These are phyloP conservation scores for Vicugna pacos DNA, from an alignment of 2,113 vertebrate genomes.

Conservation along the genomic window DNA sequence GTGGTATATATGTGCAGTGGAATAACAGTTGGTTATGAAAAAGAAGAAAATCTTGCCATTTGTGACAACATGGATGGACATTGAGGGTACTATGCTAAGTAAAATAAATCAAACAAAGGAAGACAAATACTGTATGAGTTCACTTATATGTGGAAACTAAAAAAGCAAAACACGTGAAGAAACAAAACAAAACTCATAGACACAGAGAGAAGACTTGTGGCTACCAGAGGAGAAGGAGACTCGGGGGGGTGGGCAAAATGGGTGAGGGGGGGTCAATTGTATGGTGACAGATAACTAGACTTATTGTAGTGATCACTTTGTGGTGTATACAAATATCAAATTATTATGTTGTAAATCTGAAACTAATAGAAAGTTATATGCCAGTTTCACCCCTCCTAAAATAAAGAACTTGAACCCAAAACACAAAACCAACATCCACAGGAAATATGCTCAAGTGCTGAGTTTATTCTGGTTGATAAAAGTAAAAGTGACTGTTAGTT, in stretches of 20 bases:
- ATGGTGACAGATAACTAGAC: background rate
- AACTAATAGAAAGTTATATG: background rate
- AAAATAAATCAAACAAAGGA: background rate
- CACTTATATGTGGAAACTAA: background rate
- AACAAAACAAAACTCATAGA: background rate
- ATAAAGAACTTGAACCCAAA: background rate
- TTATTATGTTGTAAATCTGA: background rate
- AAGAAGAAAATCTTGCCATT: background rate
- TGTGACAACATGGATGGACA: background rate
- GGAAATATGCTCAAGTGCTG: background rate
- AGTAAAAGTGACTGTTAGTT: slow-evolving; percentile 49
- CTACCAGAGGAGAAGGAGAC: background rate
- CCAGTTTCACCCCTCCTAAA: background rate
- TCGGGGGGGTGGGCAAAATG: background rate
- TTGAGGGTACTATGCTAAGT: background rate
- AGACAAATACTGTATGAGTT: too few species aligned
- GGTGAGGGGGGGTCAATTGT: background rate
- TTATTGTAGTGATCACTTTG: background rate
- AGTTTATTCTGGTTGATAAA: slow-evolving; percentile 6
- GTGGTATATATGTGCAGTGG: background rate
- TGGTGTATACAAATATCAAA: background rate
- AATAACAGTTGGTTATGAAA: background rate
- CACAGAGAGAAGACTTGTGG: background rate
- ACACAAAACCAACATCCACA: background rate
- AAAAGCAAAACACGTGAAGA: background rate